Evolutionary conservation across 2,797 vertebrate genomes (phyloP).

Genomic region (Silurus aristotelis): DNA sequence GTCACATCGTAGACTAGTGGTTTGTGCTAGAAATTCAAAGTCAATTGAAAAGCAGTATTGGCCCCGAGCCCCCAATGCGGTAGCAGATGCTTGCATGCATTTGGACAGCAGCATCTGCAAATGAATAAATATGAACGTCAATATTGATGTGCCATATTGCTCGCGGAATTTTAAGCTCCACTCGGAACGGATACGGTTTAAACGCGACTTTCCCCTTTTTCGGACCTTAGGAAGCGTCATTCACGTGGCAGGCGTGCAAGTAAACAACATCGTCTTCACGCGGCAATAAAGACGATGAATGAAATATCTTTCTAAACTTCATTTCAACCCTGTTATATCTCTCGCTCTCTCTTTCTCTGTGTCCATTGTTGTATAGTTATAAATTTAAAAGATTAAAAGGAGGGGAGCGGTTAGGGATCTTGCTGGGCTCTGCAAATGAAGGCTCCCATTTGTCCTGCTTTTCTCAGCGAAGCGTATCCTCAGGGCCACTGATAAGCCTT

Average conservation of each 20-base stretch:
- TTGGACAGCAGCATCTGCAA: constrained; percentile 27
- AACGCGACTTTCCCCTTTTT: not conserved
- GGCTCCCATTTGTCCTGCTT: constrained; percentile 58
- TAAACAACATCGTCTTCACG: not conserved
- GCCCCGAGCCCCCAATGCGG: not conserved
- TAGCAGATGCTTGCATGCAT: constrained; percentile 22
- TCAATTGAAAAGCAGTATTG: not conserved
- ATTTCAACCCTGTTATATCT: constrained; percentile 27
- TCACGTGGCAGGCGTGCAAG: not conserved
- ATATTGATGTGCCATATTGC: constrained; percentile 4
- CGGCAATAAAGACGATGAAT: not conserved
- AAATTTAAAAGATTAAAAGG: constrained; percentile 46
- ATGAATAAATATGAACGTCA: constrained; percentile 34
- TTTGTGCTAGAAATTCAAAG: constrained; percentile 2
- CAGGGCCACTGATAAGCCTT: constrained; percentile 58
- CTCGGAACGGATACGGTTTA: not conserved
- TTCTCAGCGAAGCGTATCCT: constrained; percentile 48
- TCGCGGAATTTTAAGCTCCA: not conserved
- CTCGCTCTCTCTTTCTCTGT: not conserved
- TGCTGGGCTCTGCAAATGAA: constrained; percentile 51
- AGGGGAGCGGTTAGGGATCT: constrained; percentile 44
- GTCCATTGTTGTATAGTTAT: constrained; percentile 20
- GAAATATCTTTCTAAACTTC: constrained; percentile 26
- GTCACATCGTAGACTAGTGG: not conserved
- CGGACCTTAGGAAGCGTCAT: not conserved